Evolutionary conservation across 2,888 invertebrate genomes (phyloP), one percentile per base, ranked within the genome.

Genomic region (Drosophila kambysellisi): DNA sequence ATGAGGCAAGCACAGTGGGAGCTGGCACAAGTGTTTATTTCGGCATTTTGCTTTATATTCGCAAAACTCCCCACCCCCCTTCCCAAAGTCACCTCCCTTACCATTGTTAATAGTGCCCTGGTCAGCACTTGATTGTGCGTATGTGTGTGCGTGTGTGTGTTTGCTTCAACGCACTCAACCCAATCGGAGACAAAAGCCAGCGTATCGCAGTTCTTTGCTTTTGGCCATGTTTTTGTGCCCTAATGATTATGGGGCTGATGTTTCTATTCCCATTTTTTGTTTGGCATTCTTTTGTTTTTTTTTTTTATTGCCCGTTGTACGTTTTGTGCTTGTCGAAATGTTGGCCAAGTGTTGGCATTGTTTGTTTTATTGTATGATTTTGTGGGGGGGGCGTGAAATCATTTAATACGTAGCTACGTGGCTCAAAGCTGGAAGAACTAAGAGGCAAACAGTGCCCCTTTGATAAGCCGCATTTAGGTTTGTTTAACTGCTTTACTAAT

Each of bases 21-120:
- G 63, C 53, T 63, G 41, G 50, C 56, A 89, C 81, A 85, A 88
- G 81, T 86, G 90, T 88, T 87, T 89, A 85, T 89, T 89, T 89
- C 80, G 86, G 83, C 75, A 82, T 86, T 84, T 81, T 77, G 84
- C 84, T 81, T 75, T 81, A 77, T 66, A 76, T 43, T 64, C 41
- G 39, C 46, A 46, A 15, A 56, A 51, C 11, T 39, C 35, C 9
- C 37, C 4, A 12, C 30, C 20, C 20, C 20, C 20, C 20, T 25
- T 1, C 20, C 20, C 20, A 25, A 25, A 5, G 4, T 4, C 37
- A 11, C 15, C 8, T 11, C 12, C 15, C 8, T 11, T 2, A 5
- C 51, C 50, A 29, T 50, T 50, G 30, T 50, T 29, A 50, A 50
- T 17, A 29, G 29, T 76, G 63, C 63, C 75, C 68, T 67, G 69